phyloP scores from a whole-genome alignment of 2,797 vertebrate species.

The Labeo calbasu region DNA sequence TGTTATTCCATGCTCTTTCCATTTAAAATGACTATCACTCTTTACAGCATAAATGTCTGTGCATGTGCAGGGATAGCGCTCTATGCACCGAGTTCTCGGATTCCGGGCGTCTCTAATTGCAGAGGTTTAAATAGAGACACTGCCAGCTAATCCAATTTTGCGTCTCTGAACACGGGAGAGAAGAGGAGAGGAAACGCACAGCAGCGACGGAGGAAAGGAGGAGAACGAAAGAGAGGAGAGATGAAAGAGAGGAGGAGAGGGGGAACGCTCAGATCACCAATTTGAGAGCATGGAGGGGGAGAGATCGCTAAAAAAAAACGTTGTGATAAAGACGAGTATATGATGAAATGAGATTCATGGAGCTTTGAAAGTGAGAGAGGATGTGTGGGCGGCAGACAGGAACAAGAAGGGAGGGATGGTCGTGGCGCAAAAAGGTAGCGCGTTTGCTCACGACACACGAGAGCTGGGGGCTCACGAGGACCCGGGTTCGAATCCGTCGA shows the following conservation, averaged over 20 bases:
- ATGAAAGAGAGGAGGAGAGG: slow-evolving; percentile 61
- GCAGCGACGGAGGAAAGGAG: slow-evolving; percentile 65
- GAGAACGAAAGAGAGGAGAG: slow-evolving; percentile 72
- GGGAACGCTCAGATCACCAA: slow-evolving; percentile 63
- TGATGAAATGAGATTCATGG: slow-evolving; percentile 80
- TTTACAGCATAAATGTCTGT: slow-evolving; percentile 9
- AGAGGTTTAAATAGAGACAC: slow-evolving; percentile 77
- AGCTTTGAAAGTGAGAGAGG: slow-evolving; percentile 68
- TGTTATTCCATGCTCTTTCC: neutral
- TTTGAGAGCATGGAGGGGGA: slow-evolving; percentile 63
- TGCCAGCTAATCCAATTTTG: slow-evolving; percentile 80
- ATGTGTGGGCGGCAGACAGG: slow-evolving; percentile 41
- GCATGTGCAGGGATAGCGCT: neutral
- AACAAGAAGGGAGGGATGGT: slow-evolving; percentile 35
- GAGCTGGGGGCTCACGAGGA: neutral
- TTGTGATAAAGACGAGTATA: slow-evolving; percentile 76
- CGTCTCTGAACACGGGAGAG: slow-evolving; percentile 71
- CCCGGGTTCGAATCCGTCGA: neutral
- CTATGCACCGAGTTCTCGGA: slow-evolving; percentile 68
- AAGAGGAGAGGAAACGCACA: slow-evolving; percentile 67
- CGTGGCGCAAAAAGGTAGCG: slow-evolving; percentile 12
- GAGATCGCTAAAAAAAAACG: slow-evolving; percentile 54
- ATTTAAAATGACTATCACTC: slow-evolving; percentile 4
- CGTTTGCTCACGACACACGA: neutral
- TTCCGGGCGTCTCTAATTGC: slow-evolving; percentile 73